phyloP scores from a whole-genome alignment of 2,888 invertebrate species.

The Keiferia lycopersicella region DNA sequence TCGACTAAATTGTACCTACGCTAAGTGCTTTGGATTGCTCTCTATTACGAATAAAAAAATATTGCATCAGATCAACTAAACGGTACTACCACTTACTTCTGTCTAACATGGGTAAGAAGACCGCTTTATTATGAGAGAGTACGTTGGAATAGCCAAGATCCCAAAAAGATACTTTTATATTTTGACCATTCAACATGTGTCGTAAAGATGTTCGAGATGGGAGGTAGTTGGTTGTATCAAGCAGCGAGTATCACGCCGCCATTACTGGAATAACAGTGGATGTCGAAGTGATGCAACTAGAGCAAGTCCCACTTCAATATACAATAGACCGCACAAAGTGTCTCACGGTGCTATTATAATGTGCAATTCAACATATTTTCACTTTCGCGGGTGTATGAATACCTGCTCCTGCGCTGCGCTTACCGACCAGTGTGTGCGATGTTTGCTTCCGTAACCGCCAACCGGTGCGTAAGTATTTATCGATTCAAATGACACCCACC shows the following conservation, averaged over 20 bases:
- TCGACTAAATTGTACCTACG: neutral
- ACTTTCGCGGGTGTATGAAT: conserved; percentile 55
- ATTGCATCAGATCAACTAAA: neutral
- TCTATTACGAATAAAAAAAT: neutral
- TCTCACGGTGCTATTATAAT: conserved; percentile 65
- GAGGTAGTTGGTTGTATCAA: neutral
- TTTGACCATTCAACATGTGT: neutral
- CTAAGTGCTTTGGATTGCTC: neutral
- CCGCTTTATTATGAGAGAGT: neutral
- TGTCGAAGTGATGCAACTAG: conserved; percentile 45
- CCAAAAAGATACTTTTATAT: neutral
- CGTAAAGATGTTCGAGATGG: conserved; percentile 1
- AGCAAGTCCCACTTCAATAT: conserved; percentile 43
- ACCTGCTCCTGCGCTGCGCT: neutral
- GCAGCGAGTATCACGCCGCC: conserved; percentile 12
- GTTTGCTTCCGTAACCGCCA: no score
- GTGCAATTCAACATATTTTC: conserved; percentile 62
- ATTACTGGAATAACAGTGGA: conserved; percentile 28
- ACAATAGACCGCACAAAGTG: conserved; percentile 45
- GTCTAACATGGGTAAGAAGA: neutral
- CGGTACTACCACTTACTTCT: neutral
- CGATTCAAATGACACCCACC: conserved; percentile 14
- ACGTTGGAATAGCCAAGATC: neutral
- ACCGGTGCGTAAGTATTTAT: conserved; percentile 11
- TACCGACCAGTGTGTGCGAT: conserved; percentile 5